These are phyloP conservation scores for Rynchops niger DNA, from an alignment of 2,113 vertebrate genomes.

Conservation along the genomic window DNA sequence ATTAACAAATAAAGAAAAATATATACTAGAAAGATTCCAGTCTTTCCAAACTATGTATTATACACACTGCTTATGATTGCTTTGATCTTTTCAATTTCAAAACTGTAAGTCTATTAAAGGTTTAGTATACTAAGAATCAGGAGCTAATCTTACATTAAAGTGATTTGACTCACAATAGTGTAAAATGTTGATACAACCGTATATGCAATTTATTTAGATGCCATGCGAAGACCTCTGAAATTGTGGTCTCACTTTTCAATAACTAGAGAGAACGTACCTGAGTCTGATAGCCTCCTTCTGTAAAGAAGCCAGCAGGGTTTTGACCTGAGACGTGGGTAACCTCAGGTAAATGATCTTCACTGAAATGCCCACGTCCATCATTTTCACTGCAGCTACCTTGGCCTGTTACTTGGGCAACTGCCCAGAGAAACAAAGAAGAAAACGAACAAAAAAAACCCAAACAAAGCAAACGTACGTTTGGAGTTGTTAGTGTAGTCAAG, in stretches of 20 bases:
- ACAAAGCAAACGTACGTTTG: rapidly evolving
- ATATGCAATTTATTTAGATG: conserved; percentile 30
- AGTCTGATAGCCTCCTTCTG: not conserved
- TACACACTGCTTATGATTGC: conserved; percentile 28
- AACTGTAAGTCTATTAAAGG: conserved; percentile 67
- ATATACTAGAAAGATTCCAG: conserved; percentile 30
- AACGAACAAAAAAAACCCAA: not conserved
- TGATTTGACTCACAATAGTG: conserved; percentile 44
- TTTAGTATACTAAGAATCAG: conserved; percentile 60
- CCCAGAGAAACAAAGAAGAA: not conserved
- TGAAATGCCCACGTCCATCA: not conserved
- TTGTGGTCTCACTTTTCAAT: not conserved
- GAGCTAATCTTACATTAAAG: conserved; percentile 60
- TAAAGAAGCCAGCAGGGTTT: not conserved
- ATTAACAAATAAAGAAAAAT: conserved; percentile 60
- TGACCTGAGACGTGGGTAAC: not conserved
- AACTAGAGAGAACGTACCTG: not conserved
- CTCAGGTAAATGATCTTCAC: not conserved
- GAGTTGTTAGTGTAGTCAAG: not conserved
- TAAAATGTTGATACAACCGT: conserved; percentile 32
- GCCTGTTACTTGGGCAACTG: not conserved
- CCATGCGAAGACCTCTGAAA: not conserved
- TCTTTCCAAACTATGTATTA: conserved; percentile 44
- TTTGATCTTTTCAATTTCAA: conserved; percentile 67
- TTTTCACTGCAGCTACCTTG: not conserved